Base-by-base conservation (phyloP, 2,113 vertebrate genomes). In the Sorex fumeus region DNA sequence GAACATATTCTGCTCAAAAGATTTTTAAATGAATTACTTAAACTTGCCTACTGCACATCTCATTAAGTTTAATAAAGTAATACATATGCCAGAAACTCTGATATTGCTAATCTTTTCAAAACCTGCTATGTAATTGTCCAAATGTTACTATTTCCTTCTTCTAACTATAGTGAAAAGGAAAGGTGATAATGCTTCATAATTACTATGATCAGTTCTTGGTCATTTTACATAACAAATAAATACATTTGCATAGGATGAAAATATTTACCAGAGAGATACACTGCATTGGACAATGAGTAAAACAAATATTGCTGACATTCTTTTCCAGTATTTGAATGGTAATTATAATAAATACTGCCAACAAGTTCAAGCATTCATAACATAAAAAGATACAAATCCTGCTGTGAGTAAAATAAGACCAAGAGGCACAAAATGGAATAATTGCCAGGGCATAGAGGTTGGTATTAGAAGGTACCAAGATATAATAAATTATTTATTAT, bases 61-160 rank as follows among this genome's bases (percentile, higher is more conserved):
- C 95, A 96, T 94, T 84, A 97, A 97, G 91, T 80, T 96, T 97
- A 98, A 97, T 97, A 97, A 97, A 96, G 89, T 85, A 96, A 96
- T 93, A 95, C 83, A 93, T 96, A 93, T 97, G 88, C 94, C 93
- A 97, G 88, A 97, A 97, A 96, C 78, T 93, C 34, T 64, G 90
- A 96, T 96, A 95, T 72, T 95, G 91, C 74, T 94, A 96, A 95
- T 96, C 86, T 71, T 88, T 97, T 91, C 88, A 96, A 95, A 97
- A 96, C 93, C 91, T 95, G 90, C 77, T 96, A 53, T 94, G 95
- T 91, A 64, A 96, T 85, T 95, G 36, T 81, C 87, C 92, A 87
- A 96, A 92, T 53, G 43, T 50, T 72, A 71, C 72, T 93, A 34
- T 97, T 97, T 95, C 89, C 91, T 93, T 96, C 91, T 72, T 84